A percentile compares a stretch with the other conserved stretches of the same genome.
Conservation (phyloP, 2,888 invertebrate species). For the Ditylenchus weischeri region DNA sequence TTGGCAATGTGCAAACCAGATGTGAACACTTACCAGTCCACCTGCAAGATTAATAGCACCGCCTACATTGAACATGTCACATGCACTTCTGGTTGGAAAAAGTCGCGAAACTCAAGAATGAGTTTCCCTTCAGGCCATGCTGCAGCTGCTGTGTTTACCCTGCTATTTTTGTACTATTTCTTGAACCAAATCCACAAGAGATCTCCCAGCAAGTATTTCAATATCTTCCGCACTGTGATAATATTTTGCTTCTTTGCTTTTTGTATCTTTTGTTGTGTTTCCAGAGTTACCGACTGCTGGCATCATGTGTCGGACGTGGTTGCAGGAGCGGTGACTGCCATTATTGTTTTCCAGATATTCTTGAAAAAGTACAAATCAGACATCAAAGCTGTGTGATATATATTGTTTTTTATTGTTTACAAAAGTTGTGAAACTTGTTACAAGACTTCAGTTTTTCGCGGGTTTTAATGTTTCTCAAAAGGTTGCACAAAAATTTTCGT, state of each 20-base stretch:
- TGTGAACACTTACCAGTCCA: slow-evolving; percentile 23
- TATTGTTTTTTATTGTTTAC: neutral
- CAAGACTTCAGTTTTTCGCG: no score
- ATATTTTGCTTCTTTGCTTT: slow-evolving; percentile 30
- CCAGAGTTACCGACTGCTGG: slow-evolving; percentile 57
- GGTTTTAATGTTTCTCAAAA: no score
- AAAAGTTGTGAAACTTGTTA: no score
- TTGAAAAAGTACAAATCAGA: slow-evolving; percentile 10
- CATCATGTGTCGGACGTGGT: slow-evolving; percentile 56
- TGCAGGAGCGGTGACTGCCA: slow-evolving; percentile 38
- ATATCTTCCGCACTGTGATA: slow-evolving; percentile 19
- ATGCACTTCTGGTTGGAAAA: slow-evolving; percentile 34
- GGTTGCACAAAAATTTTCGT: no score
- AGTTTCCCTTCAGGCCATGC: slow-evolving; percentile 58
- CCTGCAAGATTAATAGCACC: slow-evolving; percentile 31
- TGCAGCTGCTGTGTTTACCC: slow-evolving; percentile 48
- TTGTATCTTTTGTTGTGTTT: slow-evolving; percentile 40
- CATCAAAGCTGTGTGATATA: slow-evolving; percentile 1
- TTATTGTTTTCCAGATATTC: slow-evolving; percentile 21
- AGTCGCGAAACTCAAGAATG: slow-evolving; percentile 48
- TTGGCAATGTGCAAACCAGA: slow-evolving; percentile 78
- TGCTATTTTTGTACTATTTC: slow-evolving; percentile 47
- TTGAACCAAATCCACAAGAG: slow-evolving; percentile 20
- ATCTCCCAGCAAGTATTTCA: neutral
- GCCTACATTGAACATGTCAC: slow-evolving; percentile 38